Evolutionary conservation across 2,113 vertebrate species (phyloP).

Genomic region (Neolamprologus toae): DNA sequence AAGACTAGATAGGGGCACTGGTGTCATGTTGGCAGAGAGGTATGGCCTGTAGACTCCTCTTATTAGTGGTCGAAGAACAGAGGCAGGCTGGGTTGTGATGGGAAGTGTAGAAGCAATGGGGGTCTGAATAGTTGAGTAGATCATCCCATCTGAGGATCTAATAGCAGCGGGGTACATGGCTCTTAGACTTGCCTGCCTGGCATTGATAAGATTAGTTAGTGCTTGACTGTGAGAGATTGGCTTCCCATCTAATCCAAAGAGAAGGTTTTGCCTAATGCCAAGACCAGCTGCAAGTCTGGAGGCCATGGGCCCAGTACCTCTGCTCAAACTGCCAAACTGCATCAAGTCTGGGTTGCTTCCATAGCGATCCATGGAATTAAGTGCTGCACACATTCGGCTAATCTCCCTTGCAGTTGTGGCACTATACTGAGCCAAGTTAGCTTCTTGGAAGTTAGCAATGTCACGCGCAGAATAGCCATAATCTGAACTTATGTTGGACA

Average conservation of each 20-base stretch:
- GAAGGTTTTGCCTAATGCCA: conserved; percentile 75
- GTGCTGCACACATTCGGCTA: conserved; percentile 96
- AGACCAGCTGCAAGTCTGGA: conserved; percentile 75
- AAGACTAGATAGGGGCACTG: conserved; percentile 86
- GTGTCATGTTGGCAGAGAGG: conserved; percentile 73
- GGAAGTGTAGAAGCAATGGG: conserved; percentile 96
- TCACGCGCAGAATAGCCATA: conserved; percentile 85
- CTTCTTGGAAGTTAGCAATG: conserved; percentile 84
- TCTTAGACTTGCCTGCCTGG: conserved; percentile 78
- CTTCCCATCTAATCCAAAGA: conserved; percentile 82
- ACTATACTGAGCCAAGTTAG: conserved; percentile 94
- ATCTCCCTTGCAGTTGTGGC: conserved; percentile 95
- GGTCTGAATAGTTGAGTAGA: conserved; percentile 98
- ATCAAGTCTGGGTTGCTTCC: conserved; percentile 79
- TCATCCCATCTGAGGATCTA: conserved; percentile 91
- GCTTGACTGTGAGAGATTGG: conserved; percentile 74
- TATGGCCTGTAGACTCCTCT: conserved; percentile 85
- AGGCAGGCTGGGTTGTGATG: conserved; percentile 93
- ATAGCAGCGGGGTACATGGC: conserved; percentile 88
- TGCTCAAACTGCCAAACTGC: conserved; percentile 74
- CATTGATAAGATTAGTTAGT: conserved; percentile 76
- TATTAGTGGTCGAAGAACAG: conserved; percentile 83
- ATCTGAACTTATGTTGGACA: conserved; percentile 91
- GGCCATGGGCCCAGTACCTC: conserved; percentile 56
- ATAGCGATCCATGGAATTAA: conserved; percentile 94